Evolutionary conservation across 2,888 invertebrate genomes (phyloP).

Genomic region (Nycteola revayana): DNA sequence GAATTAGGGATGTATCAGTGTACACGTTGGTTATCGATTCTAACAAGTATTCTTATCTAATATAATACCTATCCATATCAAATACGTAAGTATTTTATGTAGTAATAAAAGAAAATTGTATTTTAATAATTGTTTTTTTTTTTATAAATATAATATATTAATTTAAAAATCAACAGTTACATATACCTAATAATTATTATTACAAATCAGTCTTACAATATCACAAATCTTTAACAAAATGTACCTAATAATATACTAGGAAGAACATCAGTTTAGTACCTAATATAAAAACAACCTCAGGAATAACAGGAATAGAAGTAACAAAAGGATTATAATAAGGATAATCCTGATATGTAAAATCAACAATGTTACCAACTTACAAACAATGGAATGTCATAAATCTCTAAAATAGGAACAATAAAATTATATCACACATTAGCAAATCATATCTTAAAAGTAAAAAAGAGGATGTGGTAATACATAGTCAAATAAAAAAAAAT

Average conservation of each 20-base stretch:
- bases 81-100: too few species aligned
- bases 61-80: too few species aligned
- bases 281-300: too few species aligned
- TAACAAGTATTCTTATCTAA: too few species aligned
- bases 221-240: constrained; percentile 9
- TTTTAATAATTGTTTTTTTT: constrained; percentile 7
- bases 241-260: too few species aligned
- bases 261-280: too few species aligned
- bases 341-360: constrained; percentile 9
- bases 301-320: constrained; percentile 9
- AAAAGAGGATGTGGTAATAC: too few species aligned
- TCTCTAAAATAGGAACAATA: constrained; percentile 6
- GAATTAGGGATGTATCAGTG: constrained; percentile 3
- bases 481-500: constrained; percentile 9
- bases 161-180: too few species aligned
- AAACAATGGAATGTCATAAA: constrained; percentile 7
- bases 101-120: constrained; percentile 3
- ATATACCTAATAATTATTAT: too few species aligned
- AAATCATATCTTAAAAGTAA: too few species aligned
- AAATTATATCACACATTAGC: constrained; percentile 9
- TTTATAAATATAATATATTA: too few species aligned
- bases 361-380: constrained; percentile 8
- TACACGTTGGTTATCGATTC: too few species aligned
- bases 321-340: constrained; percentile 6
- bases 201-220: constrained; percentile 14